Evolutionary conservation across 2,888 invertebrate species (phyloP).

Genomic region (Philereme vetulata): DNA sequence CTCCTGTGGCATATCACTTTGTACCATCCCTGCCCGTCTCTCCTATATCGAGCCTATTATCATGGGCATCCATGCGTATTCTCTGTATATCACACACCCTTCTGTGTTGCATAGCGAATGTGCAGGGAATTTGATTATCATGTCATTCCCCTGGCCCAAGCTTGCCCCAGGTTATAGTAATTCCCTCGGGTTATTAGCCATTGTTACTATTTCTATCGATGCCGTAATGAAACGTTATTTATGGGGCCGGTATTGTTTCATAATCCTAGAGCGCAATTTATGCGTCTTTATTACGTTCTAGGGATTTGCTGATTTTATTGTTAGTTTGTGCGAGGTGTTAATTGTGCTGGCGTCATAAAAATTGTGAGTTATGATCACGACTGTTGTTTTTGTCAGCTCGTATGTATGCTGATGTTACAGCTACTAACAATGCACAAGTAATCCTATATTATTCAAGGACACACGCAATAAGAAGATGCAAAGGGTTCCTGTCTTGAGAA

Average conservation of each 20-base stretch:
- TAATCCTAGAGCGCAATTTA: conserved; percentile 34
- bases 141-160: conserved; percentile 55
- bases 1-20: neutral
- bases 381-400: conserved; percentile 14
- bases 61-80: conserved; percentile 66
- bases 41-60: conserved; percentile 65
- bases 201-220: conserved; percentile 53
- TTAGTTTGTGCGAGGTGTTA: conserved; percentile 29
- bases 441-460: neutral
- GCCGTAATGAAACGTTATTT: conserved; percentile 57
- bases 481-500: too few species aligned
- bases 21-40: conserved; percentile 14
- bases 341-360: conserved; percentile 24
- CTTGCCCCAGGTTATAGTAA: conserved; percentile 39
- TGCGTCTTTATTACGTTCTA: conserved; percentile 29
- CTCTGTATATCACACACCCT: conserved; percentile 40
- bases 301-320: conserved; percentile 33
- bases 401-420: conserved; percentile 14
- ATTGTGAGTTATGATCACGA: conserved; percentile 18
- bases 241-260: conserved; percentile 40
- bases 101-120: conserved; percentile 54
- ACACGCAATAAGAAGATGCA: too few species aligned
- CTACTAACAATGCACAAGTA: neutral
- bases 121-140: conserved; percentile 67
- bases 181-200: conserved; percentile 39